Percentiles rank a stretch among this genome's conserved stretches.
These are phyloP conservation scores for Sparidentex hasta DNA, from an alignment of 2,797 vertebrate genomes.

Conservation along the genomic window DNA sequence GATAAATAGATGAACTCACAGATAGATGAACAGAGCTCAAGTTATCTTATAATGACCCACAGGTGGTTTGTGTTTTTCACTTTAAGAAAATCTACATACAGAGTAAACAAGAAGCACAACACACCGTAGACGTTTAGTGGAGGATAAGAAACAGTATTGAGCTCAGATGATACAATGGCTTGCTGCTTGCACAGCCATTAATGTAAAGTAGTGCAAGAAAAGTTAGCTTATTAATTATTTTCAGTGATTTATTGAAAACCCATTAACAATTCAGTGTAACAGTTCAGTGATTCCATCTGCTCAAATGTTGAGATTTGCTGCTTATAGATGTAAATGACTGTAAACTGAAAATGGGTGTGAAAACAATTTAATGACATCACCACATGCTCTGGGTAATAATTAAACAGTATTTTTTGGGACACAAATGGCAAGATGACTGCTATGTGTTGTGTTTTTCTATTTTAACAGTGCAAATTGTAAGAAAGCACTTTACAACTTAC, in stretches of 20 bases:
- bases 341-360: no score
- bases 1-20: slow-evolving; percentile 17
- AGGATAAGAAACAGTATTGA: not conserved
- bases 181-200: not conserved
- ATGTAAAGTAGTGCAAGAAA: not conserved
- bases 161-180: not conserved
- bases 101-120: not conserved
- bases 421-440: rapidly evolving
- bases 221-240: not conserved
- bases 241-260: not conserved
- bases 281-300: not conserved
- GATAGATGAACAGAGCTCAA: slow-evolving; percentile 7
- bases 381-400: not conserved
- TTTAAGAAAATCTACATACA: not conserved
- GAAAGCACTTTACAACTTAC: not conserved
- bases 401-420: not conserved
- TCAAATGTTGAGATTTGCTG: not conserved
- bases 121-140: not conserved
- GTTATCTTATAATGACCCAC: slow-evolving; percentile 9
- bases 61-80: slow-evolving; percentile 25
- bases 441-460: not conserved
- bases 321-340: not conserved
- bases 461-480: not conserved
- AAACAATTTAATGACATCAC: not conserved
- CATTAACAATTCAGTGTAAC: not conserved